Evolutionary conservation across 1,140 invertebrate species (phyloP).

Genomic region (Caenorhabditis latens): DNA sequence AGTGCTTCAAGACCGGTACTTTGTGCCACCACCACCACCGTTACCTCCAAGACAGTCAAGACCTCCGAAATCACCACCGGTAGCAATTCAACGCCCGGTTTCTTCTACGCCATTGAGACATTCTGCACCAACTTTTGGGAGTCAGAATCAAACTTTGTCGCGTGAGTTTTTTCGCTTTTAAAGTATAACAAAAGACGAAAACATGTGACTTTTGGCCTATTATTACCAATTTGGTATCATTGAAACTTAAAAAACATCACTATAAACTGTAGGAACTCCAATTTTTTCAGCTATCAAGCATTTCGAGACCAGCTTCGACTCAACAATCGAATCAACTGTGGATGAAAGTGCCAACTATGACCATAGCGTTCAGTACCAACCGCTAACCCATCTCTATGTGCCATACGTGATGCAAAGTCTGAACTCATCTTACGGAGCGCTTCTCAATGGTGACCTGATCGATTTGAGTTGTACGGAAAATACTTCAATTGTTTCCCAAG

Average conservation of each 20-base stretch:
- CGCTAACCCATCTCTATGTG: conserved; percentile 41
- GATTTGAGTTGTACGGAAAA: conserved; percentile 29
- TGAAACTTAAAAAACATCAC: too few relatives aligned
- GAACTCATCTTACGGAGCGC: conserved; percentile 1
- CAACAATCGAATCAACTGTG: not conserved
- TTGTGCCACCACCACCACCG: not conserved
- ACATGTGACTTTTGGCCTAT: not conserved
- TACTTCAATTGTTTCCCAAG: not conserved
- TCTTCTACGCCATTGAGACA: conserved; percentile 17
- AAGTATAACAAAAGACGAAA: not conserved
- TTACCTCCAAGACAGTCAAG: conserved; percentile 2
- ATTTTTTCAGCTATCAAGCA: conserved; percentile 22
- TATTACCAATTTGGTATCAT: not conserved
- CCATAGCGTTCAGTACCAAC: conserved; percentile 37
- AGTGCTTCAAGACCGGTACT: conserved; percentile 8
- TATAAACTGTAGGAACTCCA: too few relatives aligned
- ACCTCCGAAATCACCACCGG: not conserved
- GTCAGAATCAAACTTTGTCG: not conserved
- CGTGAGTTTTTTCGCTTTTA: conserved; percentile 1
- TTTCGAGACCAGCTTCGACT: not conserved
- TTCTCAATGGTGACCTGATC: conserved; percentile 53
- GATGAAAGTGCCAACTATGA: not conserved
- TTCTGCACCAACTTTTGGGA: not conserved
- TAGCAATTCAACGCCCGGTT: not conserved
- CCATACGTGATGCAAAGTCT: conserved; percentile 27